Percentiles rank a stretch among this genome's conserved stretches.
Conservation (phyloP, 1,140 invertebrate species). For the Daktulosphaira vitifoliae region DNA sequence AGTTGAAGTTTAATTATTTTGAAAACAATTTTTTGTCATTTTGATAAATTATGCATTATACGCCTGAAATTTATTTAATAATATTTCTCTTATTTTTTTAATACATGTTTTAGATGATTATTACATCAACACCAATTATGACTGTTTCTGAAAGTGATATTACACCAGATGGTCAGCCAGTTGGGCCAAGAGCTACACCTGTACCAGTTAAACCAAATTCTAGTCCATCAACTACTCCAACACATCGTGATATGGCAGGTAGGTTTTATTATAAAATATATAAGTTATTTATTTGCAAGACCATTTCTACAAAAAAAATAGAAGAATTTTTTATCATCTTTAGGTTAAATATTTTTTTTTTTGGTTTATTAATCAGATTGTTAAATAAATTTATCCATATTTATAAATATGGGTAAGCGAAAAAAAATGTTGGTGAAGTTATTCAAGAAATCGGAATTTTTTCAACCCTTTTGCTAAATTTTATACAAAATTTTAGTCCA, state of each 20-base stretch:
- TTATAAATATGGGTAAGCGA: no score
- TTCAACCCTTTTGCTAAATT: no score
- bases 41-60: no score
- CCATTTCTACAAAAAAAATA: background rate
- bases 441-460: no score
- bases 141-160: constrained; percentile 29
- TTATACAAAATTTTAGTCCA: no score
- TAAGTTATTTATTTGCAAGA: background rate
- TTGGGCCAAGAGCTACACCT: constrained; percentile 48
- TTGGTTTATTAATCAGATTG: no score
- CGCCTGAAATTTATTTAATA: no score
- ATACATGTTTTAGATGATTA: constrained; percentile 28
- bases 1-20: no score
- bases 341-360: background rate
- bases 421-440: no score
- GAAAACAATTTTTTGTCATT: no score
- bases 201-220: constrained; percentile 46
- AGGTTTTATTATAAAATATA: background rate
- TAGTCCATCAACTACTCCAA: constrained; percentile 43
- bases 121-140: constrained; percentile 14
- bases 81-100: no score
- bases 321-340: background rate
- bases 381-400: no score
- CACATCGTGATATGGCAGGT: constrained; percentile 38
- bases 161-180: constrained; percentile 46